A percentile compares a stretch with the other conserved stretches of the same genome.
Conservation (phyloP, 2,797 vertebrate genomes). For the Nannoperca australis region DNA sequence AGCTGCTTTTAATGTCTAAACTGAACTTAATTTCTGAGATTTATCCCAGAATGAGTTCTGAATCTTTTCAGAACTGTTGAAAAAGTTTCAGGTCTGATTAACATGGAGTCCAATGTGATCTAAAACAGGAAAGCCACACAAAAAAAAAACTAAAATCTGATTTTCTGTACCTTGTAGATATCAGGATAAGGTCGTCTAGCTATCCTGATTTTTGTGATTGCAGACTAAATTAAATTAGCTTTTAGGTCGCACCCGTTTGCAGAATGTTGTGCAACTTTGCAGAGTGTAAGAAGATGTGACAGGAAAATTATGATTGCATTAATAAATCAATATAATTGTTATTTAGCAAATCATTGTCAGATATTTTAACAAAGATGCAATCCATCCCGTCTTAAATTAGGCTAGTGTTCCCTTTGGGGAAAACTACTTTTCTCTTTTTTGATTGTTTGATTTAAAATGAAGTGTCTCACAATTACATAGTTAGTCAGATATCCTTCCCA, state of each 20-base stretch:
- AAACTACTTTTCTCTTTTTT: not conserved
- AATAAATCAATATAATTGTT: not conserved
- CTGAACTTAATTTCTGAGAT: not conserved
- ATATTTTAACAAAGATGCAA: constrained; percentile 3
- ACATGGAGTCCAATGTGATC: not conserved
- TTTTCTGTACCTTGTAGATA: not conserved
- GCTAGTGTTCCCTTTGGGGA: rapidly evolving
- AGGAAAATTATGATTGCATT: not conserved
- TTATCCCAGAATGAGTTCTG: not conserved
- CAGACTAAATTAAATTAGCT: not conserved
- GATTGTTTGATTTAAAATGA: not conserved
- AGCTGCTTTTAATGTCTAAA: not conserved
- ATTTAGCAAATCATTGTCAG: not conserved
- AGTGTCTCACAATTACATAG: constrained; percentile 49
- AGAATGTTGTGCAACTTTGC: not conserved
- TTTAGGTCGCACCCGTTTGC: not conserved
- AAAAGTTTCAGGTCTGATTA: not conserved
- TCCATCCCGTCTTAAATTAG: not conserved
- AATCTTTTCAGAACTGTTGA: not conserved
- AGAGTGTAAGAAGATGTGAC: not conserved
- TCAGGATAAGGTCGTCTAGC: not conserved
- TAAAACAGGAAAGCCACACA: not conserved
- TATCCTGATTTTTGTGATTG: not conserved
- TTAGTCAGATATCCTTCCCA: constrained; percentile 4
- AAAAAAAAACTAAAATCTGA: not conserved